A percentile compares a stretch with the other conserved stretches of the same genome.
Conservation (phyloP, 2,113 vertebrate species). For the Corvus hawaiiensis region DNA sequence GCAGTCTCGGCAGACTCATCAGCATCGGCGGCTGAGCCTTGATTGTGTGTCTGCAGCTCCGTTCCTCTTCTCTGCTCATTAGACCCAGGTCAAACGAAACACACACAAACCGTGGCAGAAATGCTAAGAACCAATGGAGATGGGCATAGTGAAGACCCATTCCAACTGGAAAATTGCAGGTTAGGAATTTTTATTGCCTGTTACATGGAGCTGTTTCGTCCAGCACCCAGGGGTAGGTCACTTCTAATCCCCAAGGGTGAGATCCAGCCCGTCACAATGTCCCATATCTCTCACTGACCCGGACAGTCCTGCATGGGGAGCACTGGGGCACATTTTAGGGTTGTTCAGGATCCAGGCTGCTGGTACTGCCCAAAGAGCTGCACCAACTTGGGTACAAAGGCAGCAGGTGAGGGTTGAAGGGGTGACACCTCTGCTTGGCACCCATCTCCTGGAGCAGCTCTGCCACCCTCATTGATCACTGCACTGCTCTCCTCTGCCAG, state of each 20-base stretch:
- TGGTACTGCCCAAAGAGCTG: not conserved
- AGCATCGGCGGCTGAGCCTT: not conserved
- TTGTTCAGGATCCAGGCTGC: not conserved
- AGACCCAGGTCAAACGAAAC: slow-evolving; percentile 39
- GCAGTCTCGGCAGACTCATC: slow-evolving; percentile 51
- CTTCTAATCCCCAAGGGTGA: not conserved
- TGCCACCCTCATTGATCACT: accelerated
- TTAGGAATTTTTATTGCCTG: slow-evolving; percentile 15
- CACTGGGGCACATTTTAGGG: not conserved
- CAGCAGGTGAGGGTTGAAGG: not conserved
- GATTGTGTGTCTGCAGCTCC: slow-evolving; percentile 51
- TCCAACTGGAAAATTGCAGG: not conserved
- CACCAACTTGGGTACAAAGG: not conserved
- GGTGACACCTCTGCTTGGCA: not conserved
- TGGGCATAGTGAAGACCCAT: not conserved
- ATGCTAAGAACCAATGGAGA: not conserved
- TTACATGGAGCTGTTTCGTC: not conserved
- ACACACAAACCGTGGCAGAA: not conserved
- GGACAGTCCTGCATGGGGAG: not conserved
- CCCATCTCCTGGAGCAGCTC: not conserved
- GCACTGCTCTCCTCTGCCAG: not conserved
- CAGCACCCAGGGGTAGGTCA: not conserved
- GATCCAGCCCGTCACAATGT: not conserved
- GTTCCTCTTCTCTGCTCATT: slow-evolving; percentile 16
- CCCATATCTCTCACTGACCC: not conserved